Percentiles rank a stretch among this genome's conserved stretches.
phyloP scores from a whole-genome alignment of 2,888 invertebrate species.

The Colletes collaris region DNA sequence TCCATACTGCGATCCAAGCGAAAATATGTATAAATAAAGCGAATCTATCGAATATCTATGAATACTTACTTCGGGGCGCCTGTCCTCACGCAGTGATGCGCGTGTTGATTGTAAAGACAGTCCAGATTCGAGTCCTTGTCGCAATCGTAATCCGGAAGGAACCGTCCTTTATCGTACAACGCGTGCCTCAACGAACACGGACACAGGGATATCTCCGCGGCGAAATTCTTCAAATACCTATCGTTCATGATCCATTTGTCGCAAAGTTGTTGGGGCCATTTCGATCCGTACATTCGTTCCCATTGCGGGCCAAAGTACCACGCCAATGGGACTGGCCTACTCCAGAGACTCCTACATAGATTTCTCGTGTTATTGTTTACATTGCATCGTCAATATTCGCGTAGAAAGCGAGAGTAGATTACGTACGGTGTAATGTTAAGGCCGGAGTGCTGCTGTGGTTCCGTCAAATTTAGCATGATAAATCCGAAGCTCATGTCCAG shows the following conservation, averaged over 20 bases:
- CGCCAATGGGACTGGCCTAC: conserved; percentile 94
- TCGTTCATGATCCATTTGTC: conserved; percentile 95
- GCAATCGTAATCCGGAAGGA: conserved; percentile 94
- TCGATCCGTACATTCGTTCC: conserved; percentile 90
- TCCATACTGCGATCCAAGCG: conserved; percentile 86
- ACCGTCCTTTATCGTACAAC: conserved; percentile 95
- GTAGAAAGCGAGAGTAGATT: conserved; percentile 30
- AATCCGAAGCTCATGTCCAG: conserved; percentile 93
- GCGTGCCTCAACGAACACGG: conserved; percentile 97
- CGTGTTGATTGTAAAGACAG: conserved; percentile 94
- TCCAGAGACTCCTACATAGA: conserved; percentile 89
- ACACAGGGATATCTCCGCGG: conserved; percentile 92
- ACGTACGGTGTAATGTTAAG: conserved; percentile 90
- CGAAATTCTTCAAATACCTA: conserved; percentile 92
- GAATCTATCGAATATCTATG: too few species aligned
- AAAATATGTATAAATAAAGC: background rate
- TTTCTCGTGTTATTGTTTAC: background rate
- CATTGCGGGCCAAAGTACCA: conserved; percentile 97
- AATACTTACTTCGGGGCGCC: conserved; percentile 93
- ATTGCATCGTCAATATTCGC: too few species aligned
- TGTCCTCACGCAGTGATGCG: conserved; percentile 96
- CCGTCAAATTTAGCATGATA: conserved; percentile 93
- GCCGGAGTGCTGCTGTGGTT: conserved; percentile 88
- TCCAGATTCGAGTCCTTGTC: conserved; percentile 95
- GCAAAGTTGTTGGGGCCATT: conserved; percentile 94